Evolutionary conservation across 2,113 vertebrate species (phyloP).

Genomic region (Lanius collurio): DNA sequence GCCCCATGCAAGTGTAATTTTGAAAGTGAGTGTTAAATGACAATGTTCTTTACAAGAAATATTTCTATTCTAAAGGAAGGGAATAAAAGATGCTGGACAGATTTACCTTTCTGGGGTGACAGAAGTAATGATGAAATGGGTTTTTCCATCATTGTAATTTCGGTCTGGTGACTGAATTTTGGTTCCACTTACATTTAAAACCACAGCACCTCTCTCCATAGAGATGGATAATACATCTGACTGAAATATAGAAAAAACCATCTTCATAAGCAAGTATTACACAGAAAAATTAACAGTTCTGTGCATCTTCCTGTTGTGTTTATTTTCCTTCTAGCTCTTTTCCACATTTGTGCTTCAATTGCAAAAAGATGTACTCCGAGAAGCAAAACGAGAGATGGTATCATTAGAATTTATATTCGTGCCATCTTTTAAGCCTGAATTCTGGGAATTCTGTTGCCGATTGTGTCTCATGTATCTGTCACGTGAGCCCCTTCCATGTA

Average conservation of each 20-base stretch:
- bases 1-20: neutral
- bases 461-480: neutral
- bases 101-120: constrained; percentile 84
- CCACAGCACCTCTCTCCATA: constrained; percentile 88
- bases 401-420: neutral
- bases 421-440: neutral
- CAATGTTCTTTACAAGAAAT: neutral
- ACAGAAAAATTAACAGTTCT: neutral
- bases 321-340: neutral
- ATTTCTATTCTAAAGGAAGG: neutral
- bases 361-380: neutral
- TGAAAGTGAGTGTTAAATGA: neutral
- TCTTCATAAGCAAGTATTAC: neutral
- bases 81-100: neutral
- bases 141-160: constrained; percentile 87
- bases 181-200: constrained; percentile 83
- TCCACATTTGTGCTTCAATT: neutral
- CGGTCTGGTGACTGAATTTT: constrained; percentile 84
- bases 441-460: neutral
- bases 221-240: constrained; percentile 86
- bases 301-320: neutral
- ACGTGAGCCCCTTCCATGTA: neutral
- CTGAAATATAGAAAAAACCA: constrained; percentile 70
- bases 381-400: neutral
- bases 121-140: constrained; percentile 86